Conservation (phyloP, 92 coral and sea anemone genomes). For the Virgularia gustaviana region DNA sequence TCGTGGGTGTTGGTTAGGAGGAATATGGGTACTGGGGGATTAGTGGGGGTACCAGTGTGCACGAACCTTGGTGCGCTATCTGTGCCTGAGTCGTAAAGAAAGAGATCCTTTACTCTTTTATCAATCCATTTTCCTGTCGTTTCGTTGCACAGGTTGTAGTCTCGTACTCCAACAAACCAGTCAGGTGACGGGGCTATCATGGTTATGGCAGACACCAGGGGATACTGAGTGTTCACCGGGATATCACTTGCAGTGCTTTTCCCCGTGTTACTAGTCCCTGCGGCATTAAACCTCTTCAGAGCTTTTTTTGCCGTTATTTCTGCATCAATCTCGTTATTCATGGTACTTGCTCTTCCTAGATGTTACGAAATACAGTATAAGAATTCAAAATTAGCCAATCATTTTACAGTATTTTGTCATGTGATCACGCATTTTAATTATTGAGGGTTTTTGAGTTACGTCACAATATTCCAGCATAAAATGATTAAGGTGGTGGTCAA, state of each 20-base stretch:
- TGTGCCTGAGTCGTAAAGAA: conserved; percentile 25
- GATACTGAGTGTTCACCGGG: conserved; percentile 18
- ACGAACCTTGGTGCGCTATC: conserved; percentile 17
- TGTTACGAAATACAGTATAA: too few species aligned
- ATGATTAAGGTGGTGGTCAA: neutral
- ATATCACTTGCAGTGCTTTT: neutral
- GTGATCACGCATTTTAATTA: too few species aligned
- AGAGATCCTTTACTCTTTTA: neutral
- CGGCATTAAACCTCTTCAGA: neutral
- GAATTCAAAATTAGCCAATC: too few species aligned
- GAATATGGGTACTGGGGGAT: conserved; percentile 13
- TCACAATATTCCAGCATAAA: too few species aligned
- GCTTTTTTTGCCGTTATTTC: neutral
- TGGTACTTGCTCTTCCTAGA: too few species aligned
- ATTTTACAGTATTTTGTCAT: too few species aligned
- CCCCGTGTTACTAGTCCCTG: neutral
- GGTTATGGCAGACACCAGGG: conserved; percentile 36
- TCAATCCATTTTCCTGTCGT: conserved; percentile 16
- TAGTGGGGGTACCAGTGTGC: neutral
- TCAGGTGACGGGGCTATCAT: conserved; percentile 48
- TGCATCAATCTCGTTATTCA: neutral
- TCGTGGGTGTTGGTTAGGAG: conserved; percentile 16
- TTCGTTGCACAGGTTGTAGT: conserved; percentile 11
- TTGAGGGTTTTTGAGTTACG: too few species aligned
- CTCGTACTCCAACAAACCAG: conserved; percentile 35